Evolutionary conservation across 1,140 invertebrate genomes (phyloP), one percentile per base, ranked within the genome.

Genomic region (Listronotus bonariensis): DNA sequence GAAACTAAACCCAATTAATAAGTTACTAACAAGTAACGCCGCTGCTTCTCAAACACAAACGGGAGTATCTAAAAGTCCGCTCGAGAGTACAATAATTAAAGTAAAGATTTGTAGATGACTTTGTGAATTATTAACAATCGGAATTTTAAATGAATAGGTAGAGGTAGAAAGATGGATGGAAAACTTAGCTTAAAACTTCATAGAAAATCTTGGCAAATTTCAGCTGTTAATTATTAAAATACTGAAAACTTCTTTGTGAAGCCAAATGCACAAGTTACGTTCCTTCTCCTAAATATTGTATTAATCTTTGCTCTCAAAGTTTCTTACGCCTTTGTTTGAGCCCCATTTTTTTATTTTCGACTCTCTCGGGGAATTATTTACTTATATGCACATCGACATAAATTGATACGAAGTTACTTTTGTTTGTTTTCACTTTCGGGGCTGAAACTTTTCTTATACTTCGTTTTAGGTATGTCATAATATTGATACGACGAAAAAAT

Each of bases 221-320:
- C 51, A 40, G 36, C 31, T 53, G 51, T 53, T 53, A 53, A 53
- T 53, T 53, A 53, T 53, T 53, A 53, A 53, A 53, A 53, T 40
- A 53, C 18, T 7, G 51, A n/a, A 53, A 53, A 53, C 51, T 53
- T 53, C 51, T 53, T 53, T 53, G 31, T 53, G 17, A 31, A 53
- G 14, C 7, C 31, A 53, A 53, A 53, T 53, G 51, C 31, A 26
- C 51, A 53, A 53, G 51, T 53, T 53, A 26, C 51, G 20, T 53
- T 53, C 7, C 32, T 20, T 53, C 51, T 14, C n/a, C 34, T 53
- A 53, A 53, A 53, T 53, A 53, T 53, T 53, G 17, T 26, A 53
- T 53, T 53, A 53, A 53, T 53, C 51, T 53, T 53, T 40, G 51
- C 51, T 36, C 12, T 15, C 4, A 26, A 53, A 53, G 36, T 36